These are phyloP conservation scores for Tuta absoluta DNA, from an alignment of 2,888 invertebrate species.

Conservation along the genomic window DNA sequence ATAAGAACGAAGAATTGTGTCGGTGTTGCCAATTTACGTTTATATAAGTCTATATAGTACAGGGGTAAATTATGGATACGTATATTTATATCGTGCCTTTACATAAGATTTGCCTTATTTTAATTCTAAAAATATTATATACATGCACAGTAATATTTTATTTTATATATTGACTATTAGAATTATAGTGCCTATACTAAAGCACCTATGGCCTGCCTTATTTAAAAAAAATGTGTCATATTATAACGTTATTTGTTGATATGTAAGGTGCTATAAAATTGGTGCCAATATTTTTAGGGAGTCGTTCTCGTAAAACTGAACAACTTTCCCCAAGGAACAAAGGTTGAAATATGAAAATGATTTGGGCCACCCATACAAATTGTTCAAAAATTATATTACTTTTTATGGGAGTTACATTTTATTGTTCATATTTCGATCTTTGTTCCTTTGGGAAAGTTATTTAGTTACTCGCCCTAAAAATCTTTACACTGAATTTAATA, in stretches of 20 bases:
- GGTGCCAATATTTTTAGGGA: too few species aligned
- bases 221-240: constrained; percentile 12
- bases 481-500: too few species aligned
- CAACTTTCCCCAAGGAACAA: too few species aligned
- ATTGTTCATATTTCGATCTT: too few species aligned
- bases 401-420: too few species aligned
- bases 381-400: too few species aligned
- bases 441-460: too few species aligned
- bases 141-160: background rate
- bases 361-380: too few species aligned
- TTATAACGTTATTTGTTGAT: background rate
- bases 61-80: constrained; percentile 6
- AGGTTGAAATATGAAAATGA: too few species aligned
- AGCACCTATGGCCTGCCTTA: constrained; percentile 22
- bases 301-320: too few species aligned
- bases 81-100: constrained; percentile 25
- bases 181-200: constrained; percentile 16
- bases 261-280: too few species aligned
- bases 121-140: constrained; percentile 22
- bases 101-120: constrained; percentile 25
- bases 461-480: too few species aligned
- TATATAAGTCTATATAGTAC: background rate
- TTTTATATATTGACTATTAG: constrained; percentile 11
- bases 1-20: background rate
- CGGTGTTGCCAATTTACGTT: background rate